Percentiles rank a stretch among this genome's conserved stretches.
phyloP scores from a whole-genome alignment of 2,113 vertebrate genomes.

The Percopsis transmontana region DNA sequence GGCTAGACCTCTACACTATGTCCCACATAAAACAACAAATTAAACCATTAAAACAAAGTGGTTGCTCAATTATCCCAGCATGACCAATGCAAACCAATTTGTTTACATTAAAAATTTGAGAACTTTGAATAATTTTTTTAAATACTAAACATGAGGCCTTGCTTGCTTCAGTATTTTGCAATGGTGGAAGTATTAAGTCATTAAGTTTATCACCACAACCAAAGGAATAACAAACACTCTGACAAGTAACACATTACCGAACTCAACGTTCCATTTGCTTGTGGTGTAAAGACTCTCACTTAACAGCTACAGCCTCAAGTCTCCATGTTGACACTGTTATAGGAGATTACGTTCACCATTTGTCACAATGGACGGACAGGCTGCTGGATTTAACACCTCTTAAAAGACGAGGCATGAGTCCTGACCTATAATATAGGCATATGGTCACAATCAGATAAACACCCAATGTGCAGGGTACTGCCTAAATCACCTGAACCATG shows the following conservation, averaged over 20 bases:
- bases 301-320: constrained; percentile 40
- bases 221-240: constrained; percentile 45
- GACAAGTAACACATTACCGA: constrained; percentile 43
- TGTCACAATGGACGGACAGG: constrained; percentile 57
- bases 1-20: constrained; percentile 1
- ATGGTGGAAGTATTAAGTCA: constrained; percentile 52
- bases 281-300: constrained; percentile 47
- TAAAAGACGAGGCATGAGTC: constrained; percentile 32
- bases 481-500: constrained; percentile 1
- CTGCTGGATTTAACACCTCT: constrained; percentile 57
- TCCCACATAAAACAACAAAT: constrained; percentile 37
- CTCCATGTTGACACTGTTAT: constrained; percentile 44
- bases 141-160: constrained; percentile 9
- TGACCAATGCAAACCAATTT: constrained; percentile 38
- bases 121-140: constrained; percentile 14
- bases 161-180: constrained; percentile 49
- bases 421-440: constrained; percentile 33
- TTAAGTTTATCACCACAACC: constrained; percentile 53
- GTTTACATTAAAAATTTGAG: constrained; percentile 39
- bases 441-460: constrained; percentile 38
- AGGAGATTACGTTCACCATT: constrained; percentile 64
- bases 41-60: constrained; percentile 57
- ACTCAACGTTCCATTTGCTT: constrained; percentile 44
- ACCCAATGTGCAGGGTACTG: background rate
- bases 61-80: constrained; percentile 63